These are phyloP conservation scores for Origma solitaria DNA, from an alignment of 2,113 vertebrate genomes.

Conservation along the genomic window DNA sequence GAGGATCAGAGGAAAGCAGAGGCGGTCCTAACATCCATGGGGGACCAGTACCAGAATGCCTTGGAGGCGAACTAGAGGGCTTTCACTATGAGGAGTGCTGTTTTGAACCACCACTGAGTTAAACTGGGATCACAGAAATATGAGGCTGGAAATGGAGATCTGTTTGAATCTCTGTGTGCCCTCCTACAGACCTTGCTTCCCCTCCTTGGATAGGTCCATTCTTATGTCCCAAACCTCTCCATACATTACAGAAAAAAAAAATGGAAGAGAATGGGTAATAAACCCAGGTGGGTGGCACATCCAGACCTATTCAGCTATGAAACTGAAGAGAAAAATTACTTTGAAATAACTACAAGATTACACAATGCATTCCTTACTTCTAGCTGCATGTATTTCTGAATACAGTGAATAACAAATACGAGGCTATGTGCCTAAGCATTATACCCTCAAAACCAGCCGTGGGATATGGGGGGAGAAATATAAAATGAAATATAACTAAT, in stretches of 20 bases:
- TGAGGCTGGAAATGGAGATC: not conserved
- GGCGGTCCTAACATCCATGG: not conserved
- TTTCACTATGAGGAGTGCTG: not conserved
- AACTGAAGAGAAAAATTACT: not conserved
- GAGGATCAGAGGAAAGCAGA: not conserved
- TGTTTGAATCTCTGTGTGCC: not conserved
- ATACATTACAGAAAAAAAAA: not conserved
- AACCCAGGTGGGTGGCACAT: not conserved
- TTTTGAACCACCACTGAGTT: not conserved
- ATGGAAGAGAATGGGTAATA: not conserved
- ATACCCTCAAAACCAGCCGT: not conserved
- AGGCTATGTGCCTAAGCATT: not conserved
- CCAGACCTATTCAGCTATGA: not conserved
- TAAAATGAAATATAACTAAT: not conserved
- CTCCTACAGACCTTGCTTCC: not conserved
- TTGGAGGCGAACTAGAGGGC: not conserved
- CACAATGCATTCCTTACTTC: not conserved
- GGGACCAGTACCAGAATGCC: not conserved
- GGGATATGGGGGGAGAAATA: not conserved
- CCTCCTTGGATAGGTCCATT: not conserved
- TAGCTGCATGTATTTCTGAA: not conserved
- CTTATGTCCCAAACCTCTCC: not conserved
- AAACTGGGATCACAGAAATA: not conserved
- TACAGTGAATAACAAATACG: not conserved
- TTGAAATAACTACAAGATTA: not conserved